phyloP scores from a whole-genome alignment of 2,113 vertebrate genomes.

The Spheniscus mendiculus region DNA sequence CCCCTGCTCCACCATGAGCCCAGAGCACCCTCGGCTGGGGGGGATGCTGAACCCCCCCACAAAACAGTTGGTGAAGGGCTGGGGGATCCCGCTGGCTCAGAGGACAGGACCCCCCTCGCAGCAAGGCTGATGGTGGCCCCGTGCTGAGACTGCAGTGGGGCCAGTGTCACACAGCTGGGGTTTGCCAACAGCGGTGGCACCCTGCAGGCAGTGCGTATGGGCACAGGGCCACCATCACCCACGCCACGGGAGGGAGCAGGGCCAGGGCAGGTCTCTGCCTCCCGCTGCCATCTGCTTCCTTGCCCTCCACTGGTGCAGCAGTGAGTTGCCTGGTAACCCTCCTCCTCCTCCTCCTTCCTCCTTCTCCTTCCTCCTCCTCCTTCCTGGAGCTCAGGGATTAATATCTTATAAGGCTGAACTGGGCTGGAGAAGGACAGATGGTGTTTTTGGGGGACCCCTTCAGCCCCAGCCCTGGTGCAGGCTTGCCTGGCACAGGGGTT shows the following conservation, averaged over 20 bases:
- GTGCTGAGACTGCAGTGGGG: neutral
- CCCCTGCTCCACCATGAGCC: neutral
- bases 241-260: neutral
- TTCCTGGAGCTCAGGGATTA: neutral
- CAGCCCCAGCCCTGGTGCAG: neutral
- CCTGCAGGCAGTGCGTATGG: fast-evolving
- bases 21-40: neutral
- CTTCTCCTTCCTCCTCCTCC: neutral
- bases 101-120: neutral
- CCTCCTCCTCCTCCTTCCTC: neutral
- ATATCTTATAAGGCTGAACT: neutral
- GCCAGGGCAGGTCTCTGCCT: neutral
- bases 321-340: neutral
- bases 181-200: neutral
- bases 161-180: neutral
- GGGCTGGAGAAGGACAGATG: neutral
- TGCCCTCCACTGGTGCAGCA: neutral
- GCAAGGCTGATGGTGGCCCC: neutral
- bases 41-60: too few relatives aligned
- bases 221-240: fast-evolving
- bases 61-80: neutral
- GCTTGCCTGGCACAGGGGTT: neutral
- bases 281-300: neutral
- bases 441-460: neutral
- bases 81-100: neutral